Conservation (phyloP, 2,113 vertebrate species). For the Hippocampus zosterae region DNA sequence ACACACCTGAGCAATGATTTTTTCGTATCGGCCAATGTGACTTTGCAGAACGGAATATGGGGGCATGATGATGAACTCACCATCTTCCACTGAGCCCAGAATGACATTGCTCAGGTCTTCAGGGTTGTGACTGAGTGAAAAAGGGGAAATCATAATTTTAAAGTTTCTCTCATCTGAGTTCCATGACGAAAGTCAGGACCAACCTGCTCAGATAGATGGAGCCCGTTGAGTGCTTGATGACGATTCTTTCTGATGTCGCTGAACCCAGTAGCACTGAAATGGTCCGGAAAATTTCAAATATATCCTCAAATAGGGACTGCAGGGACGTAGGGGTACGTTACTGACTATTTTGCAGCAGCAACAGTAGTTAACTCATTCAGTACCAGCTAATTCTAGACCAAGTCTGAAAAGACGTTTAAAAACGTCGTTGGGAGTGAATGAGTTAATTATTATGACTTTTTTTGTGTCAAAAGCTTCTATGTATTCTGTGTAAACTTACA, state of each 20-base stretch:
- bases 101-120: background rate
- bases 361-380: too few species aligned
- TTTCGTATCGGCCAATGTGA: background rate
- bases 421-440: too few species aligned
- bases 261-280: background rate
- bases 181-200: slow-evolving; percentile 17
- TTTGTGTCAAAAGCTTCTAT: background rate
- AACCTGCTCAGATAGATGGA: slow-evolving; percentile 61
- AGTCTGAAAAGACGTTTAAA: too few species aligned
- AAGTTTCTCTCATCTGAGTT: background rate
- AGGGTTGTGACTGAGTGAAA: slow-evolving; percentile 1
- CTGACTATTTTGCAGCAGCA: background rate
- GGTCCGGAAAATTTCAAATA: slow-evolving; percentile 26
- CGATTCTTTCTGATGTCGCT: rapidly evolving
- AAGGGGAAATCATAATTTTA: background rate
- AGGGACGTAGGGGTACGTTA: background rate
- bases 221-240: slow-evolving; percentile 38
- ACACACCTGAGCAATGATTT: slow-evolving; percentile 65
- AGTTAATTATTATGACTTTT: background rate
- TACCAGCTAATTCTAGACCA: too few species aligned
- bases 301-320: slow-evolving; percentile 36
- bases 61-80: background rate
- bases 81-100: background rate
- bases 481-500: background rate
- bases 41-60: background rate